phyloP scores from a whole-genome alignment of 2,113 vertebrate genomes.

The Perca fluviatilis region DNA sequence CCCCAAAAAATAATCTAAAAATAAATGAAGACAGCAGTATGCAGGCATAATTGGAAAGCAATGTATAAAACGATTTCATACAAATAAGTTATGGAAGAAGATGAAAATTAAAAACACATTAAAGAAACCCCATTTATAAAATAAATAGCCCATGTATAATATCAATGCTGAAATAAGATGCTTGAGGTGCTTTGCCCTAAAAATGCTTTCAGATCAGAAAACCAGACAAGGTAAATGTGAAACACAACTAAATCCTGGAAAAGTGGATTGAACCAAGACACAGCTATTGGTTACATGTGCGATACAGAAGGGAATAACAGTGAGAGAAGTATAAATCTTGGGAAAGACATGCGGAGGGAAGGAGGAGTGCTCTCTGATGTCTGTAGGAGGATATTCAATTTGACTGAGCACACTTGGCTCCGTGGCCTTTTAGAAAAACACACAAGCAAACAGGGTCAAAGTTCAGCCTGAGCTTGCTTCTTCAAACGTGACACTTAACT shows the following conservation, averaged over 20 bases:
- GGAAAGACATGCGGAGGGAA: slow-evolving; percentile 12
- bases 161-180: not conserved
- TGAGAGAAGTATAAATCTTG: slow-evolving; percentile 5
- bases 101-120: no score
- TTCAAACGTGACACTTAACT: slow-evolving; percentile 68
- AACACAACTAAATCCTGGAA: slow-evolving; percentile 4
- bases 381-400: slow-evolving; percentile 71
- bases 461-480: slow-evolving; percentile 56
- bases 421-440: slow-evolving; percentile 79
- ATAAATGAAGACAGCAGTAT: no score
- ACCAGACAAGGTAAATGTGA: not conserved
- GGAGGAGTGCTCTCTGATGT: slow-evolving; percentile 51
- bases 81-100: no score
- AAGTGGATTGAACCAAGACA: not conserved
- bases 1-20: no score
- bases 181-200: not conserved
- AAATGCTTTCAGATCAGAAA: slow-evolving; percentile 9
- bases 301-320: not conserved
- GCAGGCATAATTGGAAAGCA: no score
- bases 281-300: slow-evolving; percentile 38
- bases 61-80: no score
- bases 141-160: not conserved
- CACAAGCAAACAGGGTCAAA: slow-evolving; percentile 75
- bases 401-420: slow-evolving; percentile 76
- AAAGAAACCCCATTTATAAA: no score